These are phyloP conservation scores for Istiophorus platypterus DNA, from an alignment of 2,113 vertebrate genomes.

Conservation along the genomic window DNA sequence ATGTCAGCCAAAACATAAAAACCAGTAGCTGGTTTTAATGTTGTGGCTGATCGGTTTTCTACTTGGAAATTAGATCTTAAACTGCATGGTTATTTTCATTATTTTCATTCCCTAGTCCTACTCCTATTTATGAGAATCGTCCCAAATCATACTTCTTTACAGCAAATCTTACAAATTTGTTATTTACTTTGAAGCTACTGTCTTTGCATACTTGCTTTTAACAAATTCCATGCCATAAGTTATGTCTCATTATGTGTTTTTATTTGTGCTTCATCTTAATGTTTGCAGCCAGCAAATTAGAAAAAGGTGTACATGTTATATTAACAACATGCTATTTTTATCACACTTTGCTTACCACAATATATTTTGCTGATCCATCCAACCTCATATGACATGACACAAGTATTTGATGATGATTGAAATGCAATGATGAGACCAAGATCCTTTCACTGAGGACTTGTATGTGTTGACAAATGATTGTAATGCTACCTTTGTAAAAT, in stretches of 20 bases:
- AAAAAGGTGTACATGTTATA: constrained; percentile 6
- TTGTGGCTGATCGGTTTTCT: not conserved
- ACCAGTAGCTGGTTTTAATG: not conserved
- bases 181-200: not conserved
- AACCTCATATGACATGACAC: constrained; percentile 30
- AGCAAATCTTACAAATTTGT: not conserved
- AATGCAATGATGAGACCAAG: constrained; percentile 50
- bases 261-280: constrained; percentile 2
- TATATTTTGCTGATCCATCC: constrained; percentile 18
- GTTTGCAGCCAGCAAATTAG: not conserved
- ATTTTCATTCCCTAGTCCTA: not conserved
- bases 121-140: not conserved
- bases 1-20: too few species aligned
- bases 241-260: constrained; percentile 10
- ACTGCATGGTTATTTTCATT: not conserved
- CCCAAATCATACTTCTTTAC: not conserved
- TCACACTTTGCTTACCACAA: not conserved
- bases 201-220: constrained; percentile 17
- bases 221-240: constrained; percentile 5
- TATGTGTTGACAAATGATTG: constrained; percentile 50
- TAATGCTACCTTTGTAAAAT: constrained; percentile 54
- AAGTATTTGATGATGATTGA: constrained; percentile 55
- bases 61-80: not conserved
- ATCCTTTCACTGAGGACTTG: constrained; percentile 24
- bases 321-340: constrained; percentile 31